Percentiles rank a stretch among this genome's conserved stretches.
phyloP scores from a whole-genome alignment of 1,140 invertebrate species.

The Pachypeltis micranthus region DNA sequence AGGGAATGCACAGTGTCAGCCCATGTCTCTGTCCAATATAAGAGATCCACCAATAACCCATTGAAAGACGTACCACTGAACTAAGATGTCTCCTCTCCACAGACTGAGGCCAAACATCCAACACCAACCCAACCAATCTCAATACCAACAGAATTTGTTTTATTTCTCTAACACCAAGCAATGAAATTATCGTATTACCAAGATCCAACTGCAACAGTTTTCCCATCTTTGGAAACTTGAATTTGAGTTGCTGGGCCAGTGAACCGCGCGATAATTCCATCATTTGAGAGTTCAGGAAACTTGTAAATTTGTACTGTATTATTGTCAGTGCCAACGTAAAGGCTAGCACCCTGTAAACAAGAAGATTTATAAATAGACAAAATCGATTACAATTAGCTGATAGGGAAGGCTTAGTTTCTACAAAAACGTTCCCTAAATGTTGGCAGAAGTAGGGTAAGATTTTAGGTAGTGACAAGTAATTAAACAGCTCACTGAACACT shows the following conservation, averaged over 20 bases:
- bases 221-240: constrained; percentile 42
- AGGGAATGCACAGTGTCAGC: too few species aligned
- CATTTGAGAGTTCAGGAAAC: constrained; percentile 65
- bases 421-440: too few species aligned
- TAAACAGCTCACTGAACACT: too few species aligned
- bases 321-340: constrained; percentile 72
- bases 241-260: constrained; percentile 73
- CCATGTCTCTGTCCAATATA: too few species aligned
- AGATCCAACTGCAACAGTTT: constrained; percentile 46
- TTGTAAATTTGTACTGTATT: constrained; percentile 74
- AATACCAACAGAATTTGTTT: too few species aligned
- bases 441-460: too few species aligned
- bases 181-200: constrained; percentile 36
- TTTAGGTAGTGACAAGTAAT: too few species aligned
- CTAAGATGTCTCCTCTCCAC: too few species aligned
- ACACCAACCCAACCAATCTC: too few species aligned
- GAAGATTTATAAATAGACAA: constrained; percentile 21
- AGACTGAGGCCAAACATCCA: too few species aligned
- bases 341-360: constrained; percentile 50
- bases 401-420: constrained; percentile 14
- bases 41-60: too few species aligned
- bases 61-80: too few species aligned
- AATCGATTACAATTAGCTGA: neutral
- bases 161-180: neutral
- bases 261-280: constrained; percentile 76